A percentile compares a stretch with the other conserved stretches of the same genome.
Evolutionary conservation across 2,888 invertebrate species (phyloP).

Genomic region (Caprella mutica): DNA sequence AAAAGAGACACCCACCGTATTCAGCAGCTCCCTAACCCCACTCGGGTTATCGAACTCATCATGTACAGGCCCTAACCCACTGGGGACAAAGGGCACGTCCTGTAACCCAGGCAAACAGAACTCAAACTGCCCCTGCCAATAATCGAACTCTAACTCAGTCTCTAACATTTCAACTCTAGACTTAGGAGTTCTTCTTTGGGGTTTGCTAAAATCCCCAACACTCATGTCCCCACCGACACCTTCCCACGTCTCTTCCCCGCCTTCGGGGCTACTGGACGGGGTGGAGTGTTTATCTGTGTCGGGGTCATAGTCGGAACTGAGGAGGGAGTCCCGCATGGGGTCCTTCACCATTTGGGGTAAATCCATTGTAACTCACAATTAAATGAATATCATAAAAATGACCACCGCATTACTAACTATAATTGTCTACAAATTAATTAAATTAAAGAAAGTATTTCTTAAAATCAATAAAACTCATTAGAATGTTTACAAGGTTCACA

Average conservation of each 20-base stretch:
- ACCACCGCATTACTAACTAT: too few relatives aligned
- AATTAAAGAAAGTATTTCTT: too few relatives aligned
- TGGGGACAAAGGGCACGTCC: not conserved
- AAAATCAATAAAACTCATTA: too few relatives aligned
- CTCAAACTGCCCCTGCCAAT: constrained; percentile 74
- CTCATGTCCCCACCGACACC: constrained; percentile 10
- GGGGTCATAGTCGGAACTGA: constrained; percentile 22
- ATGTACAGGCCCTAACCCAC: too few relatives aligned
- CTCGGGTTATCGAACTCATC: too few relatives aligned
- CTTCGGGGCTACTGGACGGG: constrained; percentile 20
- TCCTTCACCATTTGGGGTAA: constrained; percentile 15
- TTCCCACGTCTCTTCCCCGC: constrained; percentile 34
- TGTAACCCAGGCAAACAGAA: constrained; percentile 1
- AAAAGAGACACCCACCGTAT: constrained; percentile 29
- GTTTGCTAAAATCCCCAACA: not conserved
- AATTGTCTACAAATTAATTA: too few relatives aligned
- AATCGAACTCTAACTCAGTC: constrained; percentile 44
- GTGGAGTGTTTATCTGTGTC: constrained; percentile 20
- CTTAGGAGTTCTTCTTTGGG: constrained; percentile 10
- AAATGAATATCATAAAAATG: too few relatives aligned
- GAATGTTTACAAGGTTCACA: too few relatives aligned
- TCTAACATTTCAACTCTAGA: too few relatives aligned
- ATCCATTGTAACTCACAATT: too few relatives aligned
- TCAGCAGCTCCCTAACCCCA: constrained; percentile 25
- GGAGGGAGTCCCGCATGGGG: constrained; percentile 31